Conservation (phyloP, 2,888 invertebrate genomes). For the Drosophila nr. medialis region DNA sequence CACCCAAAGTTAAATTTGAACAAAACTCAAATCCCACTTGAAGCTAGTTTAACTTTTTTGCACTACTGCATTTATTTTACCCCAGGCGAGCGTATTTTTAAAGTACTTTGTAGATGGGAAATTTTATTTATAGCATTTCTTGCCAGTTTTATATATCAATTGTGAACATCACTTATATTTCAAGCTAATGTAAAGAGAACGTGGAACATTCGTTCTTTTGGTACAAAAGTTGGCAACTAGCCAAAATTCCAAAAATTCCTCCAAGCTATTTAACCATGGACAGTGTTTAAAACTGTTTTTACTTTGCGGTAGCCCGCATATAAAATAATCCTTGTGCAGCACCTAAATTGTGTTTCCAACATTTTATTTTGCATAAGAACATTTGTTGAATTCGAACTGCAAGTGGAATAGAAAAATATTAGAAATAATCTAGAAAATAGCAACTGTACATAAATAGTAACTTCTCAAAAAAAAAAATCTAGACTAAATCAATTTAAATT, state of each 20-base stretch:
- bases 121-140: neutral
- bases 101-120: neutral
- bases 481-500: neutral
- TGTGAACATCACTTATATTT: neutral
- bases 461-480: too few species aligned
- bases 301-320: conserved; percentile 2
- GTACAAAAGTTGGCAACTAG: neutral
- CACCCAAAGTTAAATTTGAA: conserved; percentile 9
- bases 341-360: neutral
- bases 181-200: neutral
- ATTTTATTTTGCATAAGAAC: neutral
- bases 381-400: neutral
- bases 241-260: neutral
- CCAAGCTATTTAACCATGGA: neutral
- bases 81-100: neutral
- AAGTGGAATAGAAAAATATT: neutral
- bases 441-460: neutral
- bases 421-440: neutral
- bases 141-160: neutral
- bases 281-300: neutral
- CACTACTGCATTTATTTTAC: conserved; percentile 2
- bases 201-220: neutral
- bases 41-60: conserved; percentile 12
- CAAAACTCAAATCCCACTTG: conserved; percentile 25
- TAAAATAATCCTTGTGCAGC: neutral